A percentile compares a stretch with the other conserved stretches of the same genome.
These are phyloP conservation scores for Spisula subtruncata DNA, from an alignment of 2,888 invertebrate genomes.

Conservation along the genomic window DNA sequence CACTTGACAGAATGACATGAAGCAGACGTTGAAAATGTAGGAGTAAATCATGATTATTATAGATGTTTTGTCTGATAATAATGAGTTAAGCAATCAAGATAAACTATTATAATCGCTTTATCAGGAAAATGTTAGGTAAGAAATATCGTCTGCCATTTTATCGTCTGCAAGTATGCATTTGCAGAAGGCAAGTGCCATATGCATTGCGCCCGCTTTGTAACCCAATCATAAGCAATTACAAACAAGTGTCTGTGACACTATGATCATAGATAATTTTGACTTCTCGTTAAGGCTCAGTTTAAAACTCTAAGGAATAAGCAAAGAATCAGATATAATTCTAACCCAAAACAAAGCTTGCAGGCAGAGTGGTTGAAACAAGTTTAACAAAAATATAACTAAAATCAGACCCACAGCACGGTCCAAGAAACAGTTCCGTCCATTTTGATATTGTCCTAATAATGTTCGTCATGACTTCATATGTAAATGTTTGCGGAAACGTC, in stretches of 20 bases:
- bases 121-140: neutral
- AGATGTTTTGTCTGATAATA: slow-evolving; percentile 11
- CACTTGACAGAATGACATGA: neutral
- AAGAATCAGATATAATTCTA: no score
- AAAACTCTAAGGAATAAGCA: no score
- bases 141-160: neutral
- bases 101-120: neutral
- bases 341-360: no score
- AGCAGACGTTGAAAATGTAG: neutral
- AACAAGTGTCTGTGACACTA: neutral
- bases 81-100: neutral
- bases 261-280: neutral
- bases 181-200: neutral
- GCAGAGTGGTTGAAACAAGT: no score
- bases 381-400: no score
- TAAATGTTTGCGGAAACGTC: no score
- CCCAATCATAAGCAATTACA: neutral
- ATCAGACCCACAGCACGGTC: no score
- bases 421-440: no score
- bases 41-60: neutral
- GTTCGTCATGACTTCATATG: no score
- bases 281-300: no score
- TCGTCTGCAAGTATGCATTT: slow-evolving; percentile 1
- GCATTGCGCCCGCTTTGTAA: neutral
- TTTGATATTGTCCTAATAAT: no score